A percentile compares a stretch with the other conserved stretches of the same genome.
phyloP scores from a whole-genome alignment of 2,888 invertebrate genomes.

The Morinoia aosen region DNA sequence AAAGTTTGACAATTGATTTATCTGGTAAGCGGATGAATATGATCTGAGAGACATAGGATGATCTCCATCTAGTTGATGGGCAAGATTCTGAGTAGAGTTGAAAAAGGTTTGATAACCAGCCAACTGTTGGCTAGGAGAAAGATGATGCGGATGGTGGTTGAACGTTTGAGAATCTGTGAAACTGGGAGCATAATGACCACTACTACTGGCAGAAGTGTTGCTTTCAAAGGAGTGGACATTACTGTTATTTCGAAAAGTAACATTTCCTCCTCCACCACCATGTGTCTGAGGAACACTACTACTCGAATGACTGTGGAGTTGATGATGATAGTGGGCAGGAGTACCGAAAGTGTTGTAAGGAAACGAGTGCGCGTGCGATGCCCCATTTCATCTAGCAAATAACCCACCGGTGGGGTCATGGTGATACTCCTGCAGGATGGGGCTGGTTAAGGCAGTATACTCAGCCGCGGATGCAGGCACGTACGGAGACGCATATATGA shows the following conservation, averaged over 20 bases:
- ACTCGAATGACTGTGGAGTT: conserved; percentile 12
- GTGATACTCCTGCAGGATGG: conserved; percentile 72
- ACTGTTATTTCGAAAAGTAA: neutral
- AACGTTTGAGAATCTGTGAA: neutral
- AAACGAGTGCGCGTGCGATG: conserved; percentile 39
- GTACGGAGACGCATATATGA: conserved; percentile 86
- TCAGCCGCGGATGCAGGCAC: conserved; percentile 77
- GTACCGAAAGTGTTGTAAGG: neutral
- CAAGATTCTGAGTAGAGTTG: neutral
- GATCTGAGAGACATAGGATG: conserved; percentile 5
- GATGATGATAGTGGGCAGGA: conserved; percentile 40
- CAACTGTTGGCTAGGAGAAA: conserved; percentile 14
- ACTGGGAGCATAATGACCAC: neutral
- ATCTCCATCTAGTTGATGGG: neutral
- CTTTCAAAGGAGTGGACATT: conserved; percentile 4
- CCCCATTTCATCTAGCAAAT: conserved; percentile 81
- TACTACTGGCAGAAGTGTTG: neutral
- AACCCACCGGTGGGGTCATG: conserved; percentile 95
- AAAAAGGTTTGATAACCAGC: conserved; percentile 16
- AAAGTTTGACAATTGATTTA: neutral
- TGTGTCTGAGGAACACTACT: neutral
- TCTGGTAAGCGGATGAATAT: neutral
- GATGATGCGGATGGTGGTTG: conserved; percentile 6
- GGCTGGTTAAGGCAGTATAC: conserved; percentile 83
- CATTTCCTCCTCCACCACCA: neutral